phyloP scores from a whole-genome alignment of 1,140 invertebrate species.

The Odontomachus brunneus region DNA sequence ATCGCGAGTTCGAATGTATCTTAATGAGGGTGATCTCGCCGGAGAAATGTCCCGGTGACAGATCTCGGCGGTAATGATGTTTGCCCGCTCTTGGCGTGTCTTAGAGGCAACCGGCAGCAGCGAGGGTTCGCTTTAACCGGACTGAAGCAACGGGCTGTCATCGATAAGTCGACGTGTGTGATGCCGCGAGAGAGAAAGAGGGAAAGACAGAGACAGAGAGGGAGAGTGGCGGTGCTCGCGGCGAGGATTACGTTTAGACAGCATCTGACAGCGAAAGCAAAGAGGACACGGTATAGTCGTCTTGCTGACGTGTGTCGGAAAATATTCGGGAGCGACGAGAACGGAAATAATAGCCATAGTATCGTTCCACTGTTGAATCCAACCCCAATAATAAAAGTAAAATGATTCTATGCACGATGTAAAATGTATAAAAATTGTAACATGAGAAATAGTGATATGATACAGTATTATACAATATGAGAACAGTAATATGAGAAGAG shows the following conservation, averaged over 20 bases:
- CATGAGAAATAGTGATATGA: too few relatives aligned
- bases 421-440: too few relatives aligned
- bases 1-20: neutral
- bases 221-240: constrained; percentile 7
- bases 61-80: constrained; percentile 69
- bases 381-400: neutral
- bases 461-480: too few relatives aligned
- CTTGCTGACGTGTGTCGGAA: constrained; percentile 4
- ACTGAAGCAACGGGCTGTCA: constrained; percentile 18
- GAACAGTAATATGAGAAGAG: too few relatives aligned
- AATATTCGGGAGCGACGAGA: neutral
- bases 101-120: neutral
- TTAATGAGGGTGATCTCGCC: constrained; percentile 65
- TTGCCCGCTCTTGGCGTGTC: constrained; percentile 39
- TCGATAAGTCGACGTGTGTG: constrained; percentile 60
- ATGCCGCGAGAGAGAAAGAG: neutral
- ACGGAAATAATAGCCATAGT: neutral
- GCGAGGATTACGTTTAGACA: constrained; percentile 54
- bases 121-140: neutral
- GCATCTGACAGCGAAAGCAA: constrained; percentile 51
- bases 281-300: constrained; percentile 38
- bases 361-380: neutral
- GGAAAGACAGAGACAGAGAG: neutral
- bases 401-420: too few relatives aligned
- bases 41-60: constrained; percentile 59